phyloP scores from a whole-genome alignment of 2,888 invertebrate genomes.

The Elegia similella region DNA sequence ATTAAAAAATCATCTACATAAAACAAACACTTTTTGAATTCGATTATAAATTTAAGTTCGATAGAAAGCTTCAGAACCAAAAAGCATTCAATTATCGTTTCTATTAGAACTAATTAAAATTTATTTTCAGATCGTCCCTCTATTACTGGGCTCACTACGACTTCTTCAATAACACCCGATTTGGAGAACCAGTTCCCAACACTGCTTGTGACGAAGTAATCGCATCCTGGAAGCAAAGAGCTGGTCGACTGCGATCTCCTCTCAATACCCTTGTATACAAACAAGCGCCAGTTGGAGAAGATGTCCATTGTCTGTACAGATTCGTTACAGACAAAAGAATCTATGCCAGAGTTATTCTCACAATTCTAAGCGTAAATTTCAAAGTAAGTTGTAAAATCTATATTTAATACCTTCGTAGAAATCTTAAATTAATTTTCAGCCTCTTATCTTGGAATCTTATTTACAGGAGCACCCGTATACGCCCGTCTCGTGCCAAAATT shows the following conservation, averaged over 20 bases:
- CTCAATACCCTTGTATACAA: slow-evolving; percentile 94
- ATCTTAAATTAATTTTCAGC: background rate
- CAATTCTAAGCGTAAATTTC: slow-evolving; percentile 89
- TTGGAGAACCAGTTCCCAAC: slow-evolving; percentile 90
- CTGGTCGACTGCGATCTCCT: slow-evolving; percentile 90
- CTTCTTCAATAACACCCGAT: slow-evolving; percentile 94
- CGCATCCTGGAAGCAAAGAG: slow-evolving; percentile 90
- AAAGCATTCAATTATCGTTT: no score
- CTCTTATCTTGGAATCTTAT: slow-evolving; percentile 18
- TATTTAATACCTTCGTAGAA: background rate
- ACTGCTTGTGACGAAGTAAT: slow-evolving; percentile 94
- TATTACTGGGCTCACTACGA: slow-evolving; percentile 98
- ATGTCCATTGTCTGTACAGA: slow-evolving; percentile 90
- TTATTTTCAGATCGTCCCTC: slow-evolving; percentile 86
- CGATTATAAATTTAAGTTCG: no score
- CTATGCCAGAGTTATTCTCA: slow-evolving; percentile 90
- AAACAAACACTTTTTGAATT: no score
- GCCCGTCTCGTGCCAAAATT: slow-evolving; percentile 90
- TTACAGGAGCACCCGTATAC: slow-evolving; percentile 88
- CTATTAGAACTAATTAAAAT: background rate
- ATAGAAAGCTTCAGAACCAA: background rate
- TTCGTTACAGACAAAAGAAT: slow-evolving; percentile 92
- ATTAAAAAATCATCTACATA: no score
- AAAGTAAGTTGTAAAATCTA: slow-evolving; percentile 77
- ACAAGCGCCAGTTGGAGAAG: slow-evolving; percentile 85